phyloP scores from a whole-genome alignment of 2,888 invertebrate species.

The Agelastica alni region DNA sequence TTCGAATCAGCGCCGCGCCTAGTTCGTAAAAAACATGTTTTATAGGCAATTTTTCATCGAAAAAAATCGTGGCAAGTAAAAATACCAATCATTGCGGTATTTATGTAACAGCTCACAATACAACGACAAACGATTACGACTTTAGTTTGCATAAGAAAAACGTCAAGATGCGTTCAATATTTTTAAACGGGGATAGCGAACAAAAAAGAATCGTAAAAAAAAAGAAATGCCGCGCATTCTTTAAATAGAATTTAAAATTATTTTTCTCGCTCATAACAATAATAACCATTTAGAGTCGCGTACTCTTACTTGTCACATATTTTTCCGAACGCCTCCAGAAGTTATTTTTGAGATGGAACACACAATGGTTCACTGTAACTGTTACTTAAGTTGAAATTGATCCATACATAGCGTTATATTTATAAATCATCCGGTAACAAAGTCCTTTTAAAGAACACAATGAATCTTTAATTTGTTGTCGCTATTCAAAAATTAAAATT shows the following conservation, averaged over 20 bases:
- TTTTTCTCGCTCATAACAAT: neutral
- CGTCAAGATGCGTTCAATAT: constrained; percentile 2
- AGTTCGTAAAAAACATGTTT: constrained; percentile 7
- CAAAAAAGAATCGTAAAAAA: neutral
- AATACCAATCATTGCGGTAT: constrained; percentile 8
- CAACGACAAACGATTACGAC: constrained; percentile 26
- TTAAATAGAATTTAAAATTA: neutral
- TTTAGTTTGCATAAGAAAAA: constrained; percentile 27
- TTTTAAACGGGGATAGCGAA: neutral
- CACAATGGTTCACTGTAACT: neutral
- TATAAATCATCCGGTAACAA: no score
- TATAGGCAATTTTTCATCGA: constrained; percentile 8
- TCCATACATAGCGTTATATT: no score
- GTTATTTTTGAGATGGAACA: neutral
- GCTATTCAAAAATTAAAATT: no score
- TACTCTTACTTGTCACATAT: neutral
- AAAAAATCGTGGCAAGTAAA: neutral
- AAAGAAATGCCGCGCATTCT: neutral
- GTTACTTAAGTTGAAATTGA: no score
- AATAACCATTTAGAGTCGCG: neutral
- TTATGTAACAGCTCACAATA: constrained; percentile 21
- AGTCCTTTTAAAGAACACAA: no score
- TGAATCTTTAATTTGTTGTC: no score
- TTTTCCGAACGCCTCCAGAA: neutral
- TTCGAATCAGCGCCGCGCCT: neutral